Base-by-base conservation (phyloP, 2,888 invertebrate genomes). In the Harmothoe impar region DNA sequence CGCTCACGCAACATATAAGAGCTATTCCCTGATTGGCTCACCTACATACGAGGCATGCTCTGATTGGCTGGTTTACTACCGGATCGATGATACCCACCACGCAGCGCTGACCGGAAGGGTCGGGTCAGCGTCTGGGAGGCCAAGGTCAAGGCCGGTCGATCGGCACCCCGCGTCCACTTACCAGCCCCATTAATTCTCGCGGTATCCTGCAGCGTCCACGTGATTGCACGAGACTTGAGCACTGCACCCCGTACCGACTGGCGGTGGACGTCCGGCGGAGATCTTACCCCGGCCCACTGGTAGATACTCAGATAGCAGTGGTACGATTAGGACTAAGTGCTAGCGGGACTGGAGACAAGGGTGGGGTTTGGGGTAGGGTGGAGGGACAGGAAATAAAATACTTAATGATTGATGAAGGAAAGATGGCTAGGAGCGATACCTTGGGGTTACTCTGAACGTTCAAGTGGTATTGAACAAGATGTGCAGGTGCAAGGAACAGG, bases 31-130 rank as follows among this genome's bases (percentile, higher is more conserved):
- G 29, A 72, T 72, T 72, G 72, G 72, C 25, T 72, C 29, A 29
- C n/a, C 31, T 25, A 72, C 17, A 17, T 72, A 29, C 5, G 72
- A 72, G 29, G 29, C n/a, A 29, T 25, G 29, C 31, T n/a, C 29
- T 72, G 72, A 72, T 72, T 72, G 72, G 72, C 25, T 29, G 81
- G 81, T 77, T 25, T 23, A 25, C 81, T 81, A 35, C 35, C 25
- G 43, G 33, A 43, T 81, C 81, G n/a, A 81, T 81, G n/a, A 81
- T 81, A 15, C 23, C 35, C 81, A 10, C 33, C 43, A 35, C 35
- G 81, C 81, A 20, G 33, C 43, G 33, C 23, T 81, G 81, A 81
- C 81, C 81, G 43, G 35, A 81, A 81, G n/a, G 33, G 81, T 81
- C 35, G 23, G 33, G 25, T 23, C 43, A 17, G 17, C 15, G 81